Percentiles rank a stretch among this genome's conserved stretches.
Evolutionary conservation across 2,113 vertebrate genomes (phyloP).

Genomic region (Pongo abelii): DNA sequence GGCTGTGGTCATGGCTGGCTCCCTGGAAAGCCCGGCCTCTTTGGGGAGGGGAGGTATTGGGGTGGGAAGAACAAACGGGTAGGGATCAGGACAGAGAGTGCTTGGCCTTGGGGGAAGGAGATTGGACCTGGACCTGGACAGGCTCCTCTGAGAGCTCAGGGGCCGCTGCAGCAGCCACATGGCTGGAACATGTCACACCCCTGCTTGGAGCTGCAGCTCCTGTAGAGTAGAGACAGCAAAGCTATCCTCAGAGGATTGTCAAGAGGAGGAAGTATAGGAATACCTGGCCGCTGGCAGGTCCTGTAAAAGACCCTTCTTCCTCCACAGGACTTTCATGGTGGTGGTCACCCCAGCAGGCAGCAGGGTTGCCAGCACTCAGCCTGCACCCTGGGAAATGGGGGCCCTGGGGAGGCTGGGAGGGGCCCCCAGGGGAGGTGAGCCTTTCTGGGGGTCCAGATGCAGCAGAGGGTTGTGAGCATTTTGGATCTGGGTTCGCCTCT

Average conservation of each 20-base stretch:
- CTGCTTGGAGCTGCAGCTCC: accelerated
- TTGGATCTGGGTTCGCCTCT: neutral
- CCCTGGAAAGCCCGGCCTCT: neutral
- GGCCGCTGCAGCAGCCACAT: accelerated
- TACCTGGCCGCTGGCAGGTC: accelerated
- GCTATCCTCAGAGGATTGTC: accelerated
- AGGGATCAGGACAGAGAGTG: neutral
- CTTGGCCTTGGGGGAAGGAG: accelerated
- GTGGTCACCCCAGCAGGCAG: neutral
- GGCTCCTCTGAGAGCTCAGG: neutral
- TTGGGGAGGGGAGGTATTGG: neutral
- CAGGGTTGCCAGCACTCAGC: neutral
- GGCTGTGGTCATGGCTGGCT: neutral
- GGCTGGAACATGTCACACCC: neutral
- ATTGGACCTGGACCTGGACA: neutral
- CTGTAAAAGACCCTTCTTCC: neutral
- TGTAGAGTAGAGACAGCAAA: neutral
- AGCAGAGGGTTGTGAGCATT: neutral
- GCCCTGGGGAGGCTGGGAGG: neutral
- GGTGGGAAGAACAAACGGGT: accelerated
- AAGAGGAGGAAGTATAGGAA: accelerated
- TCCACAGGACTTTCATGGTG: neutral
- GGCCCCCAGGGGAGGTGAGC: accelerated
- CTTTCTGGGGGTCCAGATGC: neutral
- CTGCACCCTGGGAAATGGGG: neutral